Evolutionary conservation across 2,797 vertebrate genomes (phyloP), one percentile per base, ranked within the genome.

Genomic region (Numenius phaeopus): DNA sequence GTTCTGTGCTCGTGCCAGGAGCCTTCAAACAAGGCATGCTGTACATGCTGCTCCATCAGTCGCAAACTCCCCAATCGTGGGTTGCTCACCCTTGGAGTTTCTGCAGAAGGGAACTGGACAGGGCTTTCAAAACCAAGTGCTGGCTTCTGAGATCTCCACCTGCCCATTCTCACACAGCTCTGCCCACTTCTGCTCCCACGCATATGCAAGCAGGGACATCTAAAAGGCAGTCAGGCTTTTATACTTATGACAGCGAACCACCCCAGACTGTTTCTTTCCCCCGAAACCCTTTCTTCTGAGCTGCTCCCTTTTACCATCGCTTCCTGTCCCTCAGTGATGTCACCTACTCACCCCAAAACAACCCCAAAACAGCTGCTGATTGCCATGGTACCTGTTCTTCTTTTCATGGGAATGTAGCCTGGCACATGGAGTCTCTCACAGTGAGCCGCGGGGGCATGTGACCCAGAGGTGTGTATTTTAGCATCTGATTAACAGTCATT

Each of bases 401-500:
- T 62, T 44, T 79, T 34, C 52, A 6, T 4, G 42, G 65, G 40
- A 77, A 26, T 2, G 13, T 9, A 52, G 42, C 65, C 52, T 61
- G 58, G 57, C 59, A 66, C 50, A 32, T 2, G 1, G 72, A 89
- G 57, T 27, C 75, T 85, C 18, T 66, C 77, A 23, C 58, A 16
- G 15, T 15, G 64, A 76, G 78, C 52, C 58, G 29, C 10, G n/a
- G 62, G 49, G 70, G 26, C 73, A 34, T 2, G 7, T 23, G 82
- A 50, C 37, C 57, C 37, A 73, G 64, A 78, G 1, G 1, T 75
- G 72, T 75, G 67, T 90, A 37, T 70, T 94, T 84, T 78, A 94
- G 82, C 94, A 94, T 87, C 88, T 87, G 87, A 80, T 89, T 95
- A 96, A 40, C 77, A 92, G 90, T 69, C 77, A 26, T 85, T 47